phyloP scores from a whole-genome alignment of 2,113 vertebrate species.

The Ophiodon elongatus region DNA sequence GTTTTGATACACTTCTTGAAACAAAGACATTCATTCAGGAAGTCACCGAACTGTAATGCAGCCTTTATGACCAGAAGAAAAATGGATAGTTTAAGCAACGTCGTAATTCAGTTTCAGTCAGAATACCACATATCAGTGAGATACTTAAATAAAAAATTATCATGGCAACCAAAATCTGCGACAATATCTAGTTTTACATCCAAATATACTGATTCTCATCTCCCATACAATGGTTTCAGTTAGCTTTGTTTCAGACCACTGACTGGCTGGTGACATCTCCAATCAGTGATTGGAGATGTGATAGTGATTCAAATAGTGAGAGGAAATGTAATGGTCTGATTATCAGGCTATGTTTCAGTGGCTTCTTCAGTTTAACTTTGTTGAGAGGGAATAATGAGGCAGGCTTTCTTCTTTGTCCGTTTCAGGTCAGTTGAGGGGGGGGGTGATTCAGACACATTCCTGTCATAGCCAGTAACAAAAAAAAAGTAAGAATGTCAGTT shows the following conservation, averaged over 20 bases:
- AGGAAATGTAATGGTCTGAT: background rate
- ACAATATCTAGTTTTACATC: background rate
- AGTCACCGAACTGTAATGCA: background rate
- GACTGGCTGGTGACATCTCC: background rate
- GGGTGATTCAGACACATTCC: conserved; percentile 37
- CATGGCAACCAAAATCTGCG: background rate
- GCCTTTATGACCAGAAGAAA: background rate
- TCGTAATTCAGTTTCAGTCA: background rate
- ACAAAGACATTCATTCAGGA: background rate
- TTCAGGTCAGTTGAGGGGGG: conserved; percentile 27
- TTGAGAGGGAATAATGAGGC: background rate
- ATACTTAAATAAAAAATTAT: background rate
- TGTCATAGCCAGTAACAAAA: conserved; percentile 24
- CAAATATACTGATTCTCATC: no score
- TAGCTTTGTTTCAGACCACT: background rate
- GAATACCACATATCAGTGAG: background rate
- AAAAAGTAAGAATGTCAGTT: conserved; percentile 56
- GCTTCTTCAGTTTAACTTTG: background rate
- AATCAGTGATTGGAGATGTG: no score
- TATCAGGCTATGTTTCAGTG: background rate
- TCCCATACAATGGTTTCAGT: background rate
- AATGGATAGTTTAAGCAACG: background rate
- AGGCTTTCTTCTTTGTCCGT: conserved; percentile 21
- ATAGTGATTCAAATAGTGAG: background rate
- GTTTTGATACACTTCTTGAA: background rate